A percentile compares a stretch with the other conserved stretches of the same genome.
Evolutionary conservation across 2,888 invertebrate genomes (phyloP).

Genomic region (Tribolium freemani): DNA sequence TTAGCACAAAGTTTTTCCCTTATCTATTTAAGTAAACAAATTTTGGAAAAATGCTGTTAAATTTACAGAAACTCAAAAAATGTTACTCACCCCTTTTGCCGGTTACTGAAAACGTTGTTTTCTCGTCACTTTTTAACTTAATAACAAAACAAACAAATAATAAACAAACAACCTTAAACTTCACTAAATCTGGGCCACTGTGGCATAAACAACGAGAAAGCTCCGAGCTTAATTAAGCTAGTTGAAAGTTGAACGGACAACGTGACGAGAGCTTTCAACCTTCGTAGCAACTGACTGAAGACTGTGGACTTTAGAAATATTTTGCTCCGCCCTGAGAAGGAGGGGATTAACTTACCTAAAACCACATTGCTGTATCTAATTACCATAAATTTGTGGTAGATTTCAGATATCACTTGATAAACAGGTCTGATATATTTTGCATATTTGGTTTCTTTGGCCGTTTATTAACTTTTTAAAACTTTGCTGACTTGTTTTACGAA

Average conservation of each 20-base stretch:
- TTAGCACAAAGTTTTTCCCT: neutral
- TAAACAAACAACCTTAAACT: neutral
- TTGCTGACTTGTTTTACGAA: neutral
- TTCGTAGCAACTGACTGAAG: conserved; percentile 55
- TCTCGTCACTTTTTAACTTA: neutral
- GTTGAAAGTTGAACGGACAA: conserved; percentile 1
- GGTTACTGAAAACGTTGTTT: neutral
- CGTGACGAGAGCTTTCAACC: conserved; percentile 46
- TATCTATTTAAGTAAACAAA: too few relatives aligned
- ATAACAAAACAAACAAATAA: neutral
- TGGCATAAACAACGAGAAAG: conserved; percentile 17
- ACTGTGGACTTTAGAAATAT: conserved; percentile 55
- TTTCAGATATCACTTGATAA: conserved; percentile 56
- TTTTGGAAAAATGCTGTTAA: too few relatives aligned
- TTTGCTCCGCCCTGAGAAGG: conserved; percentile 57
- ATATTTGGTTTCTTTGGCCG: conserved; percentile 47
- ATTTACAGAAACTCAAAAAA: too few relatives aligned
- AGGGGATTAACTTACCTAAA: conserved; percentile 57
- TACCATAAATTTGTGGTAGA: conserved; percentile 65
- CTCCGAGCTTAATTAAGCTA: conserved; percentile 30
- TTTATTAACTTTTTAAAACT: neutral
- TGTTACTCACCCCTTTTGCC: neutral
- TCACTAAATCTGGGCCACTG: conserved; percentile 3
- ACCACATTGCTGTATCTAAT: conserved; percentile 64
- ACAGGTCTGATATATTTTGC: conserved; percentile 61